phyloP scores from a whole-genome alignment of 2,888 invertebrate species.

The Anoncus sp. region DNA sequence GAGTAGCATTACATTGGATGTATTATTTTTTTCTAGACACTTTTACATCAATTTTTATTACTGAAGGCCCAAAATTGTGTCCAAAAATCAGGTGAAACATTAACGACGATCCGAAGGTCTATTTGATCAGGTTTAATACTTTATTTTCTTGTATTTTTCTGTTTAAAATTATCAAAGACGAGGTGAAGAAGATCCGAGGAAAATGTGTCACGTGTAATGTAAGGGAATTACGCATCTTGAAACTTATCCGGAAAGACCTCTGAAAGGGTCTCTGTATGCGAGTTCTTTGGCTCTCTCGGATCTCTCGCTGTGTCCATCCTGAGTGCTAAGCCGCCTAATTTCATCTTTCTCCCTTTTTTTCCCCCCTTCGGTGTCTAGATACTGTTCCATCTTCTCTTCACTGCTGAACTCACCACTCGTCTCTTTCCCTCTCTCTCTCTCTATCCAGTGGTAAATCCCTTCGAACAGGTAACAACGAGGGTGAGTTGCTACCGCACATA shows the following conservation, averaged over 20 bases:
- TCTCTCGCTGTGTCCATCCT: conserved; percentile 69
- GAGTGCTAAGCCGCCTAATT: conserved; percentile 76
- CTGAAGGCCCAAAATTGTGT: too few species aligned
- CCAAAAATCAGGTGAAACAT: not conserved
- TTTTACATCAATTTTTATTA: not conserved
- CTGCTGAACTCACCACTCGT: conserved; percentile 17
- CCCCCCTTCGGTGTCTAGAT: conserved; percentile 66
- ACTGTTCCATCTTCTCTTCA: conserved; percentile 73
- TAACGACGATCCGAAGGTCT: not conserved
- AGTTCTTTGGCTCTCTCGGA: conserved; percentile 22
- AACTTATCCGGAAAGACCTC: conserved; percentile 71
- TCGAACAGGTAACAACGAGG: conserved; percentile 76
- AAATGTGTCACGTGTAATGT: conserved; percentile 36
- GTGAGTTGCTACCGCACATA: conserved; percentile 51
- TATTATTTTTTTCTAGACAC: not conserved
- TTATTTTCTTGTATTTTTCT: not conserved
- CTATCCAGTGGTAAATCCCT: conserved; percentile 70
- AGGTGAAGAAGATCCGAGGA: not conserved
- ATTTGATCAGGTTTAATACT: not conserved
- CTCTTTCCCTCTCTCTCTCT: not conserved
- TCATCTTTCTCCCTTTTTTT: conserved; percentile 66
- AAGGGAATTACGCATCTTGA: conserved; percentile 70
- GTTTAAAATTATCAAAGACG: conserved; percentile 9
- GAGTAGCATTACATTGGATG: not conserved
- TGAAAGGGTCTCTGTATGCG: conserved; percentile 58